Percentiles rank a stretch among this genome's conserved stretches.
Conservation (phyloP, 2,888 invertebrate species). For the Diadegma fenestrale region DNA sequence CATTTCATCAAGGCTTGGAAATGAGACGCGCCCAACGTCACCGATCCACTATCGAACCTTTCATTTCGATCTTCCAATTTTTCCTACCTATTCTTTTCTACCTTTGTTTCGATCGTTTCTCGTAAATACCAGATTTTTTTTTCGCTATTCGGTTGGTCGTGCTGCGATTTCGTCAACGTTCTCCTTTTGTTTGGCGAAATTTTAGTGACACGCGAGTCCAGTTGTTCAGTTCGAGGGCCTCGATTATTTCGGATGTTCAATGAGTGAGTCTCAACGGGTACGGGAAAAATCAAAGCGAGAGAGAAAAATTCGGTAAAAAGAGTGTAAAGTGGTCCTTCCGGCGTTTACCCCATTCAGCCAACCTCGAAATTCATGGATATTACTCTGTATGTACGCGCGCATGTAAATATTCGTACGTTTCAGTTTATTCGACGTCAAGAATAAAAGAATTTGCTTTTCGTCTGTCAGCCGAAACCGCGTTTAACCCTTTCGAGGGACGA, state of each 20-base stretch:
- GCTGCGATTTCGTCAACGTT: neutral
- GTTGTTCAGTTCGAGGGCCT: neutral
- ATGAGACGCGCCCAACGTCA: constrained; percentile 37
- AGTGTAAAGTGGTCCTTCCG: constrained; percentile 4
- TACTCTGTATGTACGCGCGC: neutral
- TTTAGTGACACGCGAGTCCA: neutral
- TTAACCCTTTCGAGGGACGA: neutral
- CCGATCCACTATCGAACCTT: constrained; percentile 28
- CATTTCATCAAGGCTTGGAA: constrained; percentile 17
- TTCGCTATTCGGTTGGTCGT: neutral
- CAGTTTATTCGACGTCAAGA: constrained; percentile 9
- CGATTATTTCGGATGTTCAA: neutral
- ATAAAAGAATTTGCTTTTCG: neutral
- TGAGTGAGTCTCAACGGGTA: neutral
- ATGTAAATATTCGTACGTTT: neutral
- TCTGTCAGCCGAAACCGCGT: neutral
- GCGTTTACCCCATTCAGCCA: constrained; percentile 26
- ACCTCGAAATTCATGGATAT: constrained; percentile 41
- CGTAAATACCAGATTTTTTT: neutral
- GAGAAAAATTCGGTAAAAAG: neutral
- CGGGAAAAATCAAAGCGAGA: neutral
- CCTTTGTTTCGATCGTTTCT: neutral
- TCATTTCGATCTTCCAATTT: constrained; percentile 27
- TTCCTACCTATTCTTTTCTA: neutral
- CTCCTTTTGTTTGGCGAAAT: neutral